Evolutionary conservation across 2,113 vertebrate genomes (phyloP).

Genomic region (Ochotona curzoniae): DNA sequence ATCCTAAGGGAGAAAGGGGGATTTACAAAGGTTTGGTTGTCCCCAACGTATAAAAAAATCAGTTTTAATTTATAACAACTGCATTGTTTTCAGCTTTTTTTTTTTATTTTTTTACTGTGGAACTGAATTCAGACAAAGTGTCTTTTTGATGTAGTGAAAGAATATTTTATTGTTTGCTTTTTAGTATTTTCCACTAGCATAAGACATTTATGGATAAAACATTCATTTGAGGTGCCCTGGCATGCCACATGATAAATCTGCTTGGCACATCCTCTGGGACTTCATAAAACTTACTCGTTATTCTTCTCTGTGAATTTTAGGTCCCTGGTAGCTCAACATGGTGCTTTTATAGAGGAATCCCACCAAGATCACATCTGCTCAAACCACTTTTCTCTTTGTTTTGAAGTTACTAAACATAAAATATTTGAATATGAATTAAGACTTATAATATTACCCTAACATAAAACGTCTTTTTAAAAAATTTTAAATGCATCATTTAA

Average conservation of each 20-base stretch:
- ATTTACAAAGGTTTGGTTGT: background rate
- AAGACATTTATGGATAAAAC: background rate
- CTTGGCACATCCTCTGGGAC: background rate
- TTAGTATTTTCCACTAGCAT: constrained; percentile 27
- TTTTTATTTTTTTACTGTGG: background rate
- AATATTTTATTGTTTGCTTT: background rate
- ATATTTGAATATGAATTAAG: constrained; percentile 66
- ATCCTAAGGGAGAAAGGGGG: background rate
- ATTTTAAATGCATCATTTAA: background rate
- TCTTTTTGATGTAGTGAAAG: constrained; percentile 17
- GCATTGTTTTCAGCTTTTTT: background rate
- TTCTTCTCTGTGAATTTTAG: constrained; percentile 62
- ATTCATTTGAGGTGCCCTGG: background rate
- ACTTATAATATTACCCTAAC: background rate
- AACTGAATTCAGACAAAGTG: background rate
- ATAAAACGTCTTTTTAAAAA: constrained; percentile 44
- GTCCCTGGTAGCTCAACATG: constrained; percentile 1
- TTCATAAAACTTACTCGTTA: constrained; percentile 49
- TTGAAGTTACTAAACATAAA: constrained; percentile 64
- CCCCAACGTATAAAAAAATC: background rate
- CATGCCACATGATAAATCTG: constrained; percentile 5
- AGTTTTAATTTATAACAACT: background rate
- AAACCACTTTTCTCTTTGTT: constrained; percentile 50
- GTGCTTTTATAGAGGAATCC: constrained; percentile 57
- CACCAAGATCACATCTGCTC: constrained; percentile 76